Base-by-base conservation (phyloP, 1,140 invertebrate genomes). In the Calosoma granatense region DNA sequence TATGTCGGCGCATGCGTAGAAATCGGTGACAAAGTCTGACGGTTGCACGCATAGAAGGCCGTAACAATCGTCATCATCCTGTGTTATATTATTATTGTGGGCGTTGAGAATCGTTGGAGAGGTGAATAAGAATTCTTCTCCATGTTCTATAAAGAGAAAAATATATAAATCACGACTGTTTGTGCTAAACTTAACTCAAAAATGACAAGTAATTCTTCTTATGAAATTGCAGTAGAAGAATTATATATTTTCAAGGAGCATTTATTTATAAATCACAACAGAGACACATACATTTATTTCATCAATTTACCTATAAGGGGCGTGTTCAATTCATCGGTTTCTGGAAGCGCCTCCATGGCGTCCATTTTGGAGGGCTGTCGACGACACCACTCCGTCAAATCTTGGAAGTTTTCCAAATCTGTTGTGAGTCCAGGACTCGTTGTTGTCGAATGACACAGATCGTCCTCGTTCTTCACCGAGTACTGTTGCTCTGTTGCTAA, bases 291-390 rank as follows among this genome's bases (percentile, higher is more conserved):
- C n/a, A n/a, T n/a, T n/a, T n/a, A n/a, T 36, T 36, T 36, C 26
- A n/a, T 36, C n/a, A 36, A 36, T 36, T 62, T 54, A 66, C 63
- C 65, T 47, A 65, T 59, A 43, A 63, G 59, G 4, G 65, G 61
- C 4, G 63, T 64, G 56, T 59, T 60, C 20, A 66, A 57, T 63
- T 67, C 65, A 67, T 67, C 64, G 41, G 41, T 47, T 47, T 12
- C 41, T 9, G 3, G 4, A 12, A 17, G 9, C 17, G 15, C 9
- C 9, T 9, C 9, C 41, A 47, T 47, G 4, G 4, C 17, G 9
- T 4, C 9, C 9, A 17, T 17, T 47, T 47, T 47, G n/a, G n/a
- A n/a, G 3, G 41, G 41, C 17, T 9, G 9, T 4, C 6, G 15
- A 47, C 17, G 41, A 47, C 41, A 47, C 41, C 41, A 47, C 4